Evolutionary conservation across 2,113 vertebrate species (phyloP), one percentile per base, ranked within the genome.

Genomic region (Vulpes lagopus): DNA sequence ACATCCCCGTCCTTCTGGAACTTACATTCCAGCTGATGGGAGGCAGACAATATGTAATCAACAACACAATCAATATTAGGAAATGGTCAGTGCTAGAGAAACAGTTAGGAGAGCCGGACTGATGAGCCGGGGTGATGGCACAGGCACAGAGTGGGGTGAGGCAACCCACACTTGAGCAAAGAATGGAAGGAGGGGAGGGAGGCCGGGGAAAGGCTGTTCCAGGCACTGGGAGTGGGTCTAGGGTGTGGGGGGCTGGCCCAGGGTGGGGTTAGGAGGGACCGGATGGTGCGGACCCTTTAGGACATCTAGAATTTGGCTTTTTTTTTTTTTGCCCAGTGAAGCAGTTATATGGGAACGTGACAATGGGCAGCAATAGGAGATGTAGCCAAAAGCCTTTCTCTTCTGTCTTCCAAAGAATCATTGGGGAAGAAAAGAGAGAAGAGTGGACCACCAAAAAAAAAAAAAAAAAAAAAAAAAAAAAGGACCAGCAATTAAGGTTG

Each of bases 271-370:
- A 10, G 1, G 27, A 64, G 65, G 95, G 35, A 27, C 27, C 1
- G 3, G 65, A 32, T 4, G 5, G 2, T 0, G 0, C 2, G 69
- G 85, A 30, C 23, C 8, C 82, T 30, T 11, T 1, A 22, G 51
- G 69, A 9, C 20, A 8, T 23, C 51, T 5, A 3, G 8, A 19
- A 43, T 43, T 5, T 14, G 15, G 22, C 35, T 55, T 62, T 78
- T 35, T 35, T 35, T 35, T 35, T 17, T 17, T 62, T 27, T 7
- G 43, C n/a, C 4, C 3, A 53, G 32, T 0, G 60, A 74, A 11
- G 20, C 0, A 11, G 55, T 19, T 2, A 16, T 9, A 10, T 0
- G 19, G 22, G 12, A 65, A 14, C 53, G 1, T 4, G 53, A 27
- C 59, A 51, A 10, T 0, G 22, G 55, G 62, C 11, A 55, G 60